These are phyloP conservation scores for Drosophila neutralis DNA, from an alignment of 2,888 invertebrate species.

Conservation along the genomic window DNA sequence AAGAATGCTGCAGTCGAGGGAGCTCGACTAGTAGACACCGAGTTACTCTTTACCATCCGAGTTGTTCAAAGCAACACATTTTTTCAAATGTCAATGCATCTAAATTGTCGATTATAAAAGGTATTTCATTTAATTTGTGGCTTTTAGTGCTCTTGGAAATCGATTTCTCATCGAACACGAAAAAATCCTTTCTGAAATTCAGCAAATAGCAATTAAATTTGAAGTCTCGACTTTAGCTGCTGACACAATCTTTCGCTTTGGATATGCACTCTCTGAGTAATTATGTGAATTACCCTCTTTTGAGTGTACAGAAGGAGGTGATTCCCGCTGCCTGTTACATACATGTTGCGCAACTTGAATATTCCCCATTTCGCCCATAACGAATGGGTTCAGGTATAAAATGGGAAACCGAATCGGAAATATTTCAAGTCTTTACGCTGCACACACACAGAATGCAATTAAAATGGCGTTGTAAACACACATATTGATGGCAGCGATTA, in stretches of 20 bases:
- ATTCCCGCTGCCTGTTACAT: background rate
- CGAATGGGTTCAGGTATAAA: background rate
- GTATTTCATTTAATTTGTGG: background rate
- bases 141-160: background rate
- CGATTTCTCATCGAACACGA: background rate
- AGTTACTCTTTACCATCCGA: background rate
- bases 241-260: background rate
- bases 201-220: background rate
- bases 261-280: background rate
- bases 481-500: conserved; percentile 55
- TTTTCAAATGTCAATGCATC: background rate
- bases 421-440: conserved; percentile 20
- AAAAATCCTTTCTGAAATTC: background rate
- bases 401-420: conserved; percentile 24
- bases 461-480: conserved; percentile 60
- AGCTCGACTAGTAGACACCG: background rate
- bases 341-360: background rate
- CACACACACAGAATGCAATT: conserved; percentile 54
- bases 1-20: background rate
- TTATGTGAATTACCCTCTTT: background rate
- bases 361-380: background rate
- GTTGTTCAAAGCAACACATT: background rate
- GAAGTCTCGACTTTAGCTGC: background rate
- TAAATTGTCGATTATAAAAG: background rate
- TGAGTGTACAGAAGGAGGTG: background rate